Evolutionary conservation across 1,140 invertebrate genomes (phyloP), one percentile per base, ranked within the genome.

Genomic region (Danaus melanippus): DNA sequence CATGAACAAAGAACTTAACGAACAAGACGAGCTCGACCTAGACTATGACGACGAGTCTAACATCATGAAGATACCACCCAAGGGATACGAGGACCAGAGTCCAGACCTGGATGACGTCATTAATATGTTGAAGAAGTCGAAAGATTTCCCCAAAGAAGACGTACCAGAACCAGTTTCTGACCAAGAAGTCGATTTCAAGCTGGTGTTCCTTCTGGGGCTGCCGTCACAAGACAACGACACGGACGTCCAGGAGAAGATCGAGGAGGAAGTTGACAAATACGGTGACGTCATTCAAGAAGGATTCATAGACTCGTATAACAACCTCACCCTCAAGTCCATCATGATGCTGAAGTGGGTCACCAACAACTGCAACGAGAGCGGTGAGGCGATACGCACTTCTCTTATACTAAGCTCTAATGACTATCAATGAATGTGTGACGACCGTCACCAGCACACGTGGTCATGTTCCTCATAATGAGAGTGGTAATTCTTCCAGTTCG

Each of bases 231-330:
- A 69, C 2, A 84, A 83, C 32, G 67, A 74, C 47, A 77, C 77
- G 42, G 67, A 73, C 8, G 66, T 89, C 6, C 87, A 92, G 86
- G 84, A 74, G 61, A 86, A 79, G 51, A 89, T 92, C 21, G 78
- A 80, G 2, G 88, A 89, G 40, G 92, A 93, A 70, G 90, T 85
- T 46, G 76, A 89, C 3, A 81, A 84, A 21, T 92, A 92, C 66
- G 90, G 92, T 21, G 96, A 98, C 80, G 92, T 98, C n/a, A 92
- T 98, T 42, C 94, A 97, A 85, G 95, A 96, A 79, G 91, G 91
- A 51, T 98, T 97, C 75, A 73, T 93, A 9, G 97, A 98, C 79
- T 92, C 93, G 1, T 98, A 98, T 79, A 94, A 96, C 76, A 98
- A 98, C 90, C 87, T 98, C 49, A 98, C 96, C 0, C 78, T 97